Conservation (phyloP, 2,888 invertebrate species). For the Tineola bisselliella region DNA sequence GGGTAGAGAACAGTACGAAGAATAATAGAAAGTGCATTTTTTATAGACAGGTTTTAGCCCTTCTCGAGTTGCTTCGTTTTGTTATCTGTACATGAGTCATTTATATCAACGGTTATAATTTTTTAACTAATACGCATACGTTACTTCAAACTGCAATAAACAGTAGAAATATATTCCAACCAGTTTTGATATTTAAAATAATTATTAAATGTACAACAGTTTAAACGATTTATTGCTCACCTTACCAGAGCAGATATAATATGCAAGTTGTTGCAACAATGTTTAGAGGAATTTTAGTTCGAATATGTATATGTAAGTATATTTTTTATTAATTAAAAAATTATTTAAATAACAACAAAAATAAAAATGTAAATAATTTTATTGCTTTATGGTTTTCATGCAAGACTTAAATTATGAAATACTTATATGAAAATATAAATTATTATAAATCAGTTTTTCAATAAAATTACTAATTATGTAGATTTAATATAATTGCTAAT, state of each 20-base stretch:
- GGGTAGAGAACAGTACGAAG: too few species aligned
- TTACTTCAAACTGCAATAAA: background rate
- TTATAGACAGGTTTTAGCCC: too few species aligned
- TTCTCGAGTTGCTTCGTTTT: too few species aligned
- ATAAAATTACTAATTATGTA: too few species aligned
- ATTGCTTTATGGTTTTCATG: too few species aligned
- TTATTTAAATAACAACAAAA: background rate
- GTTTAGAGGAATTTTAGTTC: background rate
- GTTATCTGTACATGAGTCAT: background rate
- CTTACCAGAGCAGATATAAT: background rate
- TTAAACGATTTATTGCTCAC: background rate
- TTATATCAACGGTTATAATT: background rate
- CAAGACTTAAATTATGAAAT: too few species aligned
- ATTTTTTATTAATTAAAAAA: background rate
- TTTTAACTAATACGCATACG: background rate
- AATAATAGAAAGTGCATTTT: too few species aligned
- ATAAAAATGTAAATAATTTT: too few species aligned
- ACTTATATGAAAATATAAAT: too few species aligned
- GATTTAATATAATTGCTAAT: too few species aligned
- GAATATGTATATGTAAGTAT: background rate
- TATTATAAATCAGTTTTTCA: too few species aligned
- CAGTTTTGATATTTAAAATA: background rate
- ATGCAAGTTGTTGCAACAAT: background rate
- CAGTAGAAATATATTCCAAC: background rate
- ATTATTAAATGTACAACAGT: background rate